A percentile compares a stretch with the other conserved stretches of the same genome.
Conservation (phyloP, 2,888 invertebrate species). For the Spilarctia lutea region DNA sequence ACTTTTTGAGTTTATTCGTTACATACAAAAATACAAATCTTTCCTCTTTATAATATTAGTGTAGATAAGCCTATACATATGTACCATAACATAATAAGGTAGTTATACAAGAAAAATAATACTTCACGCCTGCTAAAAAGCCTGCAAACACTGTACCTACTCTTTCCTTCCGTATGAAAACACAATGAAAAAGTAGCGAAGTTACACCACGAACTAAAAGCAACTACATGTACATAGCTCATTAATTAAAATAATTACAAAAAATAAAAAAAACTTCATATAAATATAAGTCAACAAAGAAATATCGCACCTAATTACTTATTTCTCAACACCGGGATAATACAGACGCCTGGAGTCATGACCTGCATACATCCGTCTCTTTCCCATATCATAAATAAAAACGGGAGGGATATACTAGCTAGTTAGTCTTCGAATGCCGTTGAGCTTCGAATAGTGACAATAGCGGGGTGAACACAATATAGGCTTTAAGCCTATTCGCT, state of each 20-base stretch:
- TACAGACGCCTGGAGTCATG: conserved; percentile 71
- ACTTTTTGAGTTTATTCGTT: no score
- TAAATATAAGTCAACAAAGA: conserved; percentile 59
- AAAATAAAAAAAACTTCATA: conserved; percentile 51
- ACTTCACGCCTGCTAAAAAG: neutral
- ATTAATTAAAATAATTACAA: conserved; percentile 56
- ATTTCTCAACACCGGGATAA: conserved; percentile 74
- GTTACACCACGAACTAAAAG: conserved; percentile 1
- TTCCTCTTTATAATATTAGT: no score
- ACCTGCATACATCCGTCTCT: conserved; percentile 52
- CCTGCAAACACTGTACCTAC: conserved; percentile 1
- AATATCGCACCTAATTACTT: conserved; percentile 82
- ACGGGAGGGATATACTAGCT: conserved; percentile 62
- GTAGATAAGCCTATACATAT: no score
- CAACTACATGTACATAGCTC: conserved; percentile 23
- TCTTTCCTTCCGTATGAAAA: conserved; percentile 8
- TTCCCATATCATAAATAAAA: conserved; percentile 35
- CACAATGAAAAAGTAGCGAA: conserved; percentile 2
- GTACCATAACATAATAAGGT: no score
- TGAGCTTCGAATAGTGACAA: conserved; percentile 74
- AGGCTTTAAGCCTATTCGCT: conserved; percentile 80
- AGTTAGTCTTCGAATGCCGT: conserved; percentile 73
- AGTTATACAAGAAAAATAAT: no score
- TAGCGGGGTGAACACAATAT: conserved; percentile 72
- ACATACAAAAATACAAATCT: no score